Conservation (phyloP, 2,113 vertebrate genomes). For the Leptosomus discolor region DNA sequence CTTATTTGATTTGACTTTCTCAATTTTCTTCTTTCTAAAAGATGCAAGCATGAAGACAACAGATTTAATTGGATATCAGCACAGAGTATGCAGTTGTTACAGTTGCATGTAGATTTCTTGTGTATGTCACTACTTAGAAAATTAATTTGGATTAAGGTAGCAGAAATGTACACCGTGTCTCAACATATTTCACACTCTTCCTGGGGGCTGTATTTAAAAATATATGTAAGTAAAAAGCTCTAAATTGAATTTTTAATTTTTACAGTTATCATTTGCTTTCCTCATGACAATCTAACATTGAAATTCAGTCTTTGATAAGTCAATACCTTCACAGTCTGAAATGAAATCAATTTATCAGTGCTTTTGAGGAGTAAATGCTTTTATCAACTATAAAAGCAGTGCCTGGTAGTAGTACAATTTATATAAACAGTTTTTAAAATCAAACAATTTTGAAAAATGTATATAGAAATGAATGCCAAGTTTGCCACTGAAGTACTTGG, state of each 20-base stretch:
- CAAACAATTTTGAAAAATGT: not conserved
- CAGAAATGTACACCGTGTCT: not conserved
- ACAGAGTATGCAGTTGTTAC: not conserved
- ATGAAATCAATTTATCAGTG: not conserved
- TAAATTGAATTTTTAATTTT: not conserved
- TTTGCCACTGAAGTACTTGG: accelerated
- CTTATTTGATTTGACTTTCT: not conserved
- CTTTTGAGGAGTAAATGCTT: not conserved
- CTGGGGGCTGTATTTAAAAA: not conserved
- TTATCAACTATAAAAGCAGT: not conserved
- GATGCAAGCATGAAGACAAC: not conserved
- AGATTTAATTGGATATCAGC: not conserved
- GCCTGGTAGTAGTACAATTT: not conserved
- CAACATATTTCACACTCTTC: not conserved
- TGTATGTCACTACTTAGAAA: not conserved
- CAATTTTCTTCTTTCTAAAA: not conserved
- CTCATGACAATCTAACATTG: not conserved
- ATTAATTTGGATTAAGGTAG: not conserved
- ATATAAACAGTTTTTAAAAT: not conserved
- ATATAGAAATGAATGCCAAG: not conserved
- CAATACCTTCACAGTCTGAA: not conserved
- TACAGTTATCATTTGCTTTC: not conserved
- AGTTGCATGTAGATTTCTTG: not conserved
- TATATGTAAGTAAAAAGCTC: not conserved
- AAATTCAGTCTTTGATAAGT: not conserved